phyloP scores from a whole-genome alignment of 2,888 invertebrate species.

The Melitaea athalia region DNA sequence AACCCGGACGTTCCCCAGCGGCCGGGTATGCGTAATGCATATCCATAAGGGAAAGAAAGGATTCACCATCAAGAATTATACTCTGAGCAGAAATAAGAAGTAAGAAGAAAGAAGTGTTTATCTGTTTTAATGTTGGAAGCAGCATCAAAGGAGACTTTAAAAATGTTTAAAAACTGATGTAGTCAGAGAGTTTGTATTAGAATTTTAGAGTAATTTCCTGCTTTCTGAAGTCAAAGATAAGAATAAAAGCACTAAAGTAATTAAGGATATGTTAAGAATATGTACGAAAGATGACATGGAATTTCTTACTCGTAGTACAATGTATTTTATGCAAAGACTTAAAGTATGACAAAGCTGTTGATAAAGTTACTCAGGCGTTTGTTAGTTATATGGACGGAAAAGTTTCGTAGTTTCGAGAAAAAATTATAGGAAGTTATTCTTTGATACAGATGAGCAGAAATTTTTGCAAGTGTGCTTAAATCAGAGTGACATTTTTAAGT shows the following conservation, averaged over 20 bases:
- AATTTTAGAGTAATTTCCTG: constrained; percentile 61
- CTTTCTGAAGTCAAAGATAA: constrained; percentile 51
- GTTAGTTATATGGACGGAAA: constrained; percentile 51
- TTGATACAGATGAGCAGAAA: constrained; percentile 53
- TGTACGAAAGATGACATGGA: constrained; percentile 55
- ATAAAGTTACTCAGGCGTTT: constrained; percentile 50
- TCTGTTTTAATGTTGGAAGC: constrained; percentile 66
- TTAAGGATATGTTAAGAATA: constrained; percentile 52
- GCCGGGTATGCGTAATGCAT: too few relatives aligned
- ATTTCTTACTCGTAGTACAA: constrained; percentile 57
- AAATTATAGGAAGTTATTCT: constrained; percentile 62
- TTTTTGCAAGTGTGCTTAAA: constrained; percentile 60
- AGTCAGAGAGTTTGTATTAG: constrained; percentile 53
- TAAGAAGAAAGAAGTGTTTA: too few relatives aligned
- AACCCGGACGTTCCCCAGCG: too few relatives aligned
- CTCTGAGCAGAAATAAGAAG: constrained; percentile 59
- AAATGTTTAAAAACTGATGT: constrained; percentile 54
- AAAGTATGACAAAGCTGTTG: constrained; percentile 40
- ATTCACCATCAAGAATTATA: constrained; percentile 59
- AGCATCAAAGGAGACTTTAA: constrained; percentile 67
- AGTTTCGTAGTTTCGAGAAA: constrained; percentile 50
- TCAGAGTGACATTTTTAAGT: constrained; percentile 57
- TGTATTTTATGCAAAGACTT: constrained; percentile 54
- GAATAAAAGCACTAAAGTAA: constrained; percentile 45
- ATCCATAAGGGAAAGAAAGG: too few relatives aligned